Evolutionary conservation across 2,113 vertebrate species (phyloP), one percentile per base, ranked within the genome.

Genomic region (Accipiter cooperii): DNA sequence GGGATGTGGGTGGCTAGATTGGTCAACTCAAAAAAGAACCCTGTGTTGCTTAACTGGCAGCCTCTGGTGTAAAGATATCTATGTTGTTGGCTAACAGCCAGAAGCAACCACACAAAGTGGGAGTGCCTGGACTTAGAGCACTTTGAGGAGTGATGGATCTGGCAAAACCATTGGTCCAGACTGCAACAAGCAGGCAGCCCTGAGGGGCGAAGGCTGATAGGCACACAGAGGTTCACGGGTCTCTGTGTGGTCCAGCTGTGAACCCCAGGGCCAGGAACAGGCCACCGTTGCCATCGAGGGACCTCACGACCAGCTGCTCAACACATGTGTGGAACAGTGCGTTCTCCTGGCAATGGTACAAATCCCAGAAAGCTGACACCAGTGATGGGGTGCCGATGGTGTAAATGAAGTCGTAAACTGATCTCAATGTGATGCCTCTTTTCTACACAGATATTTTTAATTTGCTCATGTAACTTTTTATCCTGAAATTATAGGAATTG

Each of bases 211-310:
- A 64, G 7, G 22, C 24, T 96, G 42, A 47, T n/a, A 11, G 2
- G 17, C 4, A 5, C 26, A 33, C 21, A 40, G 34, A 47, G 3
- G 19, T 61, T 5, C 9, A 2, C 1, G 2, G 21, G 12, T 36
- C 51, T 25, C 19, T 54, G 10, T 70, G 33, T 34, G 17, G 19
- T 66, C 18, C 61, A 66, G 10, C 12, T 38, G 28, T 36, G 55
- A 61, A 52, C 12, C 0, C 1, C 44, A 51, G 29, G 17, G 18
- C 18, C 34, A 54, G 52, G 6, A 54, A 10, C 26, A 63, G 31
- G 11, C 13, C 22, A 47, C 26, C 4, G 4, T 49, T 0, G 1
- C 52, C 38, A 24, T 9, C 0, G 1, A 46, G 25, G 21, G 33
- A 44, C 20, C 9, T 9, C 44, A 38, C 1, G 3, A 33, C 8